Percentiles rank a stretch among this genome's conserved stretches.
Evolutionary conservation across 2,113 vertebrate genomes (phyloP).

Genomic region (Motacilla tschutschensis): DNA sequence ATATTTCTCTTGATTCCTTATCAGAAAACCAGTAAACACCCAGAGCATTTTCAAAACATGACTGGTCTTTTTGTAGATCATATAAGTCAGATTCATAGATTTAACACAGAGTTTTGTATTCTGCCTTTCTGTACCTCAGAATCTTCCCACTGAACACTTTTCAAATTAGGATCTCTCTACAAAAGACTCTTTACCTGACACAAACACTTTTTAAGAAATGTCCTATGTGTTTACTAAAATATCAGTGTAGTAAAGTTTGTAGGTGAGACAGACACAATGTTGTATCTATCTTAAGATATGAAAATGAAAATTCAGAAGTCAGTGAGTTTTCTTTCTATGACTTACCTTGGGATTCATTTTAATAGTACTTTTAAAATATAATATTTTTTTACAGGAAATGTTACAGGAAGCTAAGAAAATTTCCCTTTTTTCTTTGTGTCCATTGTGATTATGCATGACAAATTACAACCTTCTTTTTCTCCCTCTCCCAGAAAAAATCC

Average conservation of each 20-base stretch:
- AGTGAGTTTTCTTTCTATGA: background rate
- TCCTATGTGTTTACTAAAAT: background rate
- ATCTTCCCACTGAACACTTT: background rate
- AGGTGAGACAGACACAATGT: background rate
- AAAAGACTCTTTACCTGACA: background rate
- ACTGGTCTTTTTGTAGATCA: background rate
- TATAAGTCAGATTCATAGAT: background rate
- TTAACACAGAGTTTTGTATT: background rate
- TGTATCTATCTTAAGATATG: background rate
- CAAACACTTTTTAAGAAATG: background rate
- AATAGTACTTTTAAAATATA: background rate
- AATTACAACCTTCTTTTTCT: background rate
- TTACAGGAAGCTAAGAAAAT: background rate
- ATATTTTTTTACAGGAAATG: background rate
- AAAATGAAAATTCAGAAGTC: background rate
- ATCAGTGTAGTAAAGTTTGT: background rate
- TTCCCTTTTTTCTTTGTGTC: background rate
- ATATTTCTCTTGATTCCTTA: background rate
- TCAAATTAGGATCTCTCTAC: background rate
- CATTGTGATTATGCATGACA: background rate
- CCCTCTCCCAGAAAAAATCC: background rate
- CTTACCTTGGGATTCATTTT: background rate
- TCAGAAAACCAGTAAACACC: background rate
- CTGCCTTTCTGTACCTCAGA: background rate
- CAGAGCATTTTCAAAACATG: background rate